Evolutionary conservation across 2,113 vertebrate genomes (phyloP).

Genomic region (Gnathonemus echidnorhynchus): DNA sequence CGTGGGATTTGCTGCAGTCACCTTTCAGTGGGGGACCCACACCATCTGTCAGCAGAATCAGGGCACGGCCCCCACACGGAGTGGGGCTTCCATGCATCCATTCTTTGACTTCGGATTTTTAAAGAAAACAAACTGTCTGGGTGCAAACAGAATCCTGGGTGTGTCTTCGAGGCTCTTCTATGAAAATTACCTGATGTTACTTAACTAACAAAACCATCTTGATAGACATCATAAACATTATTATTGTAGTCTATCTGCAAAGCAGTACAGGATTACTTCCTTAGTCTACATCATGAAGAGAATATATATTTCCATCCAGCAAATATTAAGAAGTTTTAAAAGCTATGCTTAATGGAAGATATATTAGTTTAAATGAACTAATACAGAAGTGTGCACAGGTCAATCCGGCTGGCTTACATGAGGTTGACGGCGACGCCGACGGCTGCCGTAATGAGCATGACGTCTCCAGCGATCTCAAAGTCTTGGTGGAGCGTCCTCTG

Average conservation of each 20-base stretch:
- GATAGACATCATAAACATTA: not conserved
- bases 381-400: not conserved
- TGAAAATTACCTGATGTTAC: not conserved
- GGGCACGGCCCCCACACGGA: not conserved
- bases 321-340: not conserved
- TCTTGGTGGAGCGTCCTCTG: constrained; percentile 87
- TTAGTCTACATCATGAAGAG: not conserved
- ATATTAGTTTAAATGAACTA: not conserved
- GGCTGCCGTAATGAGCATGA: constrained; percentile 95
- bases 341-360: not conserved
- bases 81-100: not conserved
- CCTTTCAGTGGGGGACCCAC: not conserved
- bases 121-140: not conserved
- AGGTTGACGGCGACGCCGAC: constrained; percentile 92
- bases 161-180: not conserved
- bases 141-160: not conserved
- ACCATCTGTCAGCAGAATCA: not conserved
- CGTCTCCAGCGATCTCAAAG: constrained; percentile 88
- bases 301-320: not conserved
- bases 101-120: not conserved
- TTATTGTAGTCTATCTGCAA: not conserved
- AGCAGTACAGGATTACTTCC: not conserved
- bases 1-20: not conserved
- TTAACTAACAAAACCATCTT: not conserved
- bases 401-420: constrained; percentile 65